These are phyloP conservation scores for Spondyliosoma cantharus DNA, from an alignment of 2,797 vertebrate species.

Conservation along the genomic window DNA sequence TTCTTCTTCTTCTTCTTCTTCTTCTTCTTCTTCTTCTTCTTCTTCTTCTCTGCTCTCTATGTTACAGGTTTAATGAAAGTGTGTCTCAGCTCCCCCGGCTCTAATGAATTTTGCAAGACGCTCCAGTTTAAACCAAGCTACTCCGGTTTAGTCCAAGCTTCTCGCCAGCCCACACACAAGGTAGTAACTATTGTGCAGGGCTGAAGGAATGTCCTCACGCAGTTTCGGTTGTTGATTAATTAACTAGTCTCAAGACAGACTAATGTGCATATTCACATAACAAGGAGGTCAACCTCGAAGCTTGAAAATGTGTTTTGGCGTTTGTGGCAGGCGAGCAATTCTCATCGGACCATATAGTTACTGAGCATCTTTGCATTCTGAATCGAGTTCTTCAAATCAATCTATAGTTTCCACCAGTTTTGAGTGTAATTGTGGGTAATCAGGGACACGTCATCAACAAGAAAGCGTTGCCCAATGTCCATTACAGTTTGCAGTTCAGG, in stretches of 20 bases:
- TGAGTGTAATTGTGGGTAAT: no score
- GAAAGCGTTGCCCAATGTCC: no score
- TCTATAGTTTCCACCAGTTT: no score
- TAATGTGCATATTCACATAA: no score
- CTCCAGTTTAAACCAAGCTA: constrained; percentile 56
- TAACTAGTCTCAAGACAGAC: background rate
- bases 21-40: background rate
- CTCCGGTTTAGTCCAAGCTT: background rate
- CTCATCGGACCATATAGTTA: no score
- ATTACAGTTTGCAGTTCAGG: no score
- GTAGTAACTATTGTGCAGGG: constrained; percentile 17
- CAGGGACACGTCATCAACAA: no score
- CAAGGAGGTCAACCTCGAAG: no score
- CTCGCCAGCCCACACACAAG: constrained; percentile 32
- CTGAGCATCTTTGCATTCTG: no score
- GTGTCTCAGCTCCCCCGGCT: constrained; percentile 53
- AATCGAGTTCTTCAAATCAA: no score
- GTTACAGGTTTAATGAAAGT: constrained; percentile 68
- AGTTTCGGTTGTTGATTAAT: background rate
- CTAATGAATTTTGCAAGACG: constrained; percentile 16
- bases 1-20: background rate
- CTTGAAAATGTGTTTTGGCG: no score
- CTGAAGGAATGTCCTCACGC: background rate
- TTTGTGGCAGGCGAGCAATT: no score
- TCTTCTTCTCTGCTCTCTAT: constrained; percentile 23